These are phyloP conservation scores for Margarornis squamiger DNA, from an alignment of 2,797 vertebrate species.

Conservation along the genomic window DNA sequence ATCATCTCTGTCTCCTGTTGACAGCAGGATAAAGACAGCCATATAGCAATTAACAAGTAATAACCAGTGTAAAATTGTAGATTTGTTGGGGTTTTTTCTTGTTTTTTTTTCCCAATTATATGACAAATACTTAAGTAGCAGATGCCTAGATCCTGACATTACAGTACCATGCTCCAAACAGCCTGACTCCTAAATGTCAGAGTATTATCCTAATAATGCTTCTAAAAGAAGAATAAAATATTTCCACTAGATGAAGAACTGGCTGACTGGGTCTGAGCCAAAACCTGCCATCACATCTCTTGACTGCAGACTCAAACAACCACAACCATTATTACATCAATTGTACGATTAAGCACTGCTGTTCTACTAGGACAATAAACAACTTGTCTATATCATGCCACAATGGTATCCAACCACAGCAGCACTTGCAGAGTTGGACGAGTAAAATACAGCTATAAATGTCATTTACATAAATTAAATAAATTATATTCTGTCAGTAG, in stretches of 20 bases:
- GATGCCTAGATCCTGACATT: neutral
- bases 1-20: neutral
- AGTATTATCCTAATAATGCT: neutral
- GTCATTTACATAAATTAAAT: neutral
- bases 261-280: neutral
- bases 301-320: neutral
- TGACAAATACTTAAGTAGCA: neutral
- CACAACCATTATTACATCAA: slow-evolving; percentile 29
- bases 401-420: neutral
- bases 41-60: neutral
- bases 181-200: neutral
- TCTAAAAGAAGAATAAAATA: neutral
- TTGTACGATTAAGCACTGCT: neutral
- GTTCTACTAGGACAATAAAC: neutral
- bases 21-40: neutral
- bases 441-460: neutral
- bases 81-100: neutral
- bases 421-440: neutral
- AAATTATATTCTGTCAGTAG: neutral
- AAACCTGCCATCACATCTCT: neutral
- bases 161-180: neutral
- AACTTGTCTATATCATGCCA: neutral
- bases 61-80: neutral
- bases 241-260: neutral
- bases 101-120: neutral